Base-by-base conservation (phyloP, 2,888 invertebrate species). In the Craniophora ligustri region DNA sequence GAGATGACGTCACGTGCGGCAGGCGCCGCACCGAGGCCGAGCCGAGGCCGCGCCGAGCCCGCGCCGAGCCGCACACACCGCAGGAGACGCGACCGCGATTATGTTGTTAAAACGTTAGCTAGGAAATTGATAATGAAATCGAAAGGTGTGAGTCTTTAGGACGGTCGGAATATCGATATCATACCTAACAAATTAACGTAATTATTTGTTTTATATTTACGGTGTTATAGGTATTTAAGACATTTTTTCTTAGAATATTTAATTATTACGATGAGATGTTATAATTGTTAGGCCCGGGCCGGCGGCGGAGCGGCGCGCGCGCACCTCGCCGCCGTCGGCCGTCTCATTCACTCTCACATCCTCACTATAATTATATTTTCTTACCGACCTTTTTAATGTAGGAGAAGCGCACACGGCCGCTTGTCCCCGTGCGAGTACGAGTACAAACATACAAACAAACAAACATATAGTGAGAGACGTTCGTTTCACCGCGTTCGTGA, bases 181-280 rank as follows among this genome's bases (percentile, higher is more conserved):
- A 93, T 92, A 92, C 93, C 93, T 91, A 91, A 92, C 92, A 92
- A 92, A 91, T 88, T 92, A 92, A 92, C 92, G 88, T 93, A 91
- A 92, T 90, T 88, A 91, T 92, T 93, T 91, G 92, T 92, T 93
- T 92, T 93, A 92, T 92, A 93, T 91, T 92, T 92, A 93, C 92
- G 92, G 92, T 92, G 92, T 93, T 93, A 91, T 92, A 93, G 92
- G 89, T 90, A 90, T 87, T 91, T 93, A 93, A 93, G 93, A 92
- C 92, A 92, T 92, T 93, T 92, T 91, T 92, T 92, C 92, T 92
- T 92, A 92, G 92, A 89, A 89, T 92, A 91, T 92, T 93, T 92
- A 92, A 92, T 92, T 89, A 90, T 88, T 89, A 91, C 90, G 91
- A 91, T 87, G 90, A 88, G 88, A 91, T 90, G 89, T 92, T 91